phyloP scores from a whole-genome alignment of 2,797 vertebrate genomes.

The Nasua narica region DNA sequence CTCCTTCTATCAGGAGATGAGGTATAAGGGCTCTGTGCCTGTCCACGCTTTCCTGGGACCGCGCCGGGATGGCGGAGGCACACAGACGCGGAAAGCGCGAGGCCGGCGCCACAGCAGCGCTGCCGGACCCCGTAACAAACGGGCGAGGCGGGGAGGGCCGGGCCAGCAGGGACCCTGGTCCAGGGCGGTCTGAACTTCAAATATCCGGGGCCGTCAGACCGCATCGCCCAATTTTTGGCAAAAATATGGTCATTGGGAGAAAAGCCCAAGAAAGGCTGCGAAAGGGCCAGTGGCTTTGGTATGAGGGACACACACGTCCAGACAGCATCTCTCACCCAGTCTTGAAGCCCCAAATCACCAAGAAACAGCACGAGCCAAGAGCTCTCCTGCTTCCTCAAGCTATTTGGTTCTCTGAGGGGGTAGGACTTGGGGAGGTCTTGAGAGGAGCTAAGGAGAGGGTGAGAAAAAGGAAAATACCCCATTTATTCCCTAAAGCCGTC shows the following conservation, averaged over 20 bases:
- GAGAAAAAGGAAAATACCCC: not conserved
- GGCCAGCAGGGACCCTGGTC: not conserved
- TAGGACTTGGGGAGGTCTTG: not conserved
- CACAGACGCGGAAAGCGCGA: not conserved
- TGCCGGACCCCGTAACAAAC: not conserved
- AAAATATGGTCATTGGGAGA: slow-evolving; percentile 12
- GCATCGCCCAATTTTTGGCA: slow-evolving; percentile 64
- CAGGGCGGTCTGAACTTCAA: not conserved
- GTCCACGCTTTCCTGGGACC: slow-evolving; percentile 12
- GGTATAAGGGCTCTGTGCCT: slow-evolving; percentile 52
- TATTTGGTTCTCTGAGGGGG: slow-evolving; percentile 56
- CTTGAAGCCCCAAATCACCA: slow-evolving; percentile 39
- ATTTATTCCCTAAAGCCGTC: slow-evolving; percentile 12
- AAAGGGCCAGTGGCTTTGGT: slow-evolving; percentile 67
- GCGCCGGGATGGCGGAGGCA: not conserved
- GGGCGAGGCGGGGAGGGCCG: rapidly evolving
- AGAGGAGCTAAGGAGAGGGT: not conserved
- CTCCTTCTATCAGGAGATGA: slow-evolving; percentile 39
- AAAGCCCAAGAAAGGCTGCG: slow-evolving; percentile 29
- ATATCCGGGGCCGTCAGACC: slow-evolving; percentile 5
- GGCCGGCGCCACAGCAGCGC: not conserved
- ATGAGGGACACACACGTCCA: not conserved
- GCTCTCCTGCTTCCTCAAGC: not conserved
- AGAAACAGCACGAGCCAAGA: not conserved
- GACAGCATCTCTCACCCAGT: not conserved